Conservation (phyloP, 2,888 invertebrate genomes). For the Mechanitis messenoides region DNA sequence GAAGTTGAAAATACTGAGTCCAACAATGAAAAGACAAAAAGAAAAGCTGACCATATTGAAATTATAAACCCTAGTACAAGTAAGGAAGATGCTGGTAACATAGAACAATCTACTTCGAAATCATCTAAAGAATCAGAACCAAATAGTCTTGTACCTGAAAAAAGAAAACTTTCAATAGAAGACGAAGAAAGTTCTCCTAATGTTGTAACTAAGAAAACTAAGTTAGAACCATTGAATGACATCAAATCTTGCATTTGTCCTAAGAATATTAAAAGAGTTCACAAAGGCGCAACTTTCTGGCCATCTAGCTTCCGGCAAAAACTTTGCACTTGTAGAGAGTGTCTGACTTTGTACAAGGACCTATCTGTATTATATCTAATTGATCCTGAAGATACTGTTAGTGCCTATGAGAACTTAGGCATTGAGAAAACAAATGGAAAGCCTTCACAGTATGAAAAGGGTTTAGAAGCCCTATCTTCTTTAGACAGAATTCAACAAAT, state of each 20-base stretch:
- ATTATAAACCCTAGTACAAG: too few relatives aligned
- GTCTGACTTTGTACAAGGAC: constrained; percentile 82
- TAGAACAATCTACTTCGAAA: too few relatives aligned
- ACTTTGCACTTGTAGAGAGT: constrained; percentile 83
- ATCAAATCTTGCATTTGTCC: constrained; percentile 46
- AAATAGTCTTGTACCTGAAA: constrained; percentile 36
- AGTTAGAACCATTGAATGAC: constrained; percentile 37
- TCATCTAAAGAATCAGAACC: constrained; percentile 15
- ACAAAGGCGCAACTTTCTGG: constrained; percentile 85
- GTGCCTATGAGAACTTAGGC: constrained; percentile 86
- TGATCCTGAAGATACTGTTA: constrained; percentile 89
- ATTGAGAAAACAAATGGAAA: constrained; percentile 75
- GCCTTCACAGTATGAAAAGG: constrained; percentile 82
- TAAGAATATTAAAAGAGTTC: constrained; percentile 42
- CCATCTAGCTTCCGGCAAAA: constrained; percentile 84
- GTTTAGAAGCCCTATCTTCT: constrained; percentile 85
- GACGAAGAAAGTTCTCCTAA: constrained; percentile 39
- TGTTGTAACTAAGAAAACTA: constrained; percentile 46
- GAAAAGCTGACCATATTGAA: too few relatives aligned
- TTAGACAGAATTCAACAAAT: constrained; percentile 89
- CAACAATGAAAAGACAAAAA: constrained; percentile 7
- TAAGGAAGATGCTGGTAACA: too few relatives aligned
- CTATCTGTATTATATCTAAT: constrained; percentile 83
- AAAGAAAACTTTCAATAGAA: constrained; percentile 52
- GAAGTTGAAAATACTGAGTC: constrained; percentile 15